Conservation (phyloP, 2,888 invertebrate species). For the Oxyscelio sp. region DNA sequence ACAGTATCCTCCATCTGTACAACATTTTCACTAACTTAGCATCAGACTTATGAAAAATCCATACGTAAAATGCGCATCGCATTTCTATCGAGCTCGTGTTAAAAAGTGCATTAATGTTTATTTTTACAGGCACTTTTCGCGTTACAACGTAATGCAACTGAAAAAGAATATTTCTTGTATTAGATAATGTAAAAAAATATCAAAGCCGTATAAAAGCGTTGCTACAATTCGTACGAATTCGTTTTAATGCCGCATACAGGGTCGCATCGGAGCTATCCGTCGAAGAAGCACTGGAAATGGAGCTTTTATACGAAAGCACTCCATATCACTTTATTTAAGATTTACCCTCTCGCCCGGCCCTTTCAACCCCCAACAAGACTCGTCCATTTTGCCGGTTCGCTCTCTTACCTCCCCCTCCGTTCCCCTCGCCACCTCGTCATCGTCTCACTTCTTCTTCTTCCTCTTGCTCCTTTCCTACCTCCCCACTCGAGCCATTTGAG, state of each 20-base stretch:
- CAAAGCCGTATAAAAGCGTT: slow-evolving; percentile 69
- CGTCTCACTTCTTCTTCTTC: slow-evolving; percentile 44
- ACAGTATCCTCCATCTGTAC: no score
- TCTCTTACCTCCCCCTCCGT: slow-evolving; percentile 64
- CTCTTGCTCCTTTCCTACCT: slow-evolving; percentile 50
- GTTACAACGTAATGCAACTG: slow-evolving; percentile 44
- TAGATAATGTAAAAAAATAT: slow-evolving; percentile 63
- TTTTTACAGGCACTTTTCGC: slow-evolving; percentile 40
- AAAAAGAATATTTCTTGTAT: slow-evolving; percentile 56
- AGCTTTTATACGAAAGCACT: slow-evolving; percentile 89
- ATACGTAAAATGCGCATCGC: no score
- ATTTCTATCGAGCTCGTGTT: not conserved
- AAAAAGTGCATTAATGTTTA: slow-evolving; percentile 39
- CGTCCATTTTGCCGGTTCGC: slow-evolving; percentile 87
- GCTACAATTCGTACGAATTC: slow-evolving; percentile 72
- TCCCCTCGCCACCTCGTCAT: slow-evolving; percentile 15
- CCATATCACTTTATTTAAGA: slow-evolving; percentile 89
- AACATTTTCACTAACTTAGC: no score
- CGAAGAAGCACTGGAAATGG: slow-evolving; percentile 87
- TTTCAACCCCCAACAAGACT: slow-evolving; percentile 88
- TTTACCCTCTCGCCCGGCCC: slow-evolving; percentile 88
- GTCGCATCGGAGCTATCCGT: slow-evolving; percentile 81
- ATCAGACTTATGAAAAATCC: no score
- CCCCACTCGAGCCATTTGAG: slow-evolving; percentile 68
- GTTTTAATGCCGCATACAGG: slow-evolving; percentile 75